Evolutionary conservation across 2,888 invertebrate genomes (phyloP).

Genomic region (Fragum sueziense): DNA sequence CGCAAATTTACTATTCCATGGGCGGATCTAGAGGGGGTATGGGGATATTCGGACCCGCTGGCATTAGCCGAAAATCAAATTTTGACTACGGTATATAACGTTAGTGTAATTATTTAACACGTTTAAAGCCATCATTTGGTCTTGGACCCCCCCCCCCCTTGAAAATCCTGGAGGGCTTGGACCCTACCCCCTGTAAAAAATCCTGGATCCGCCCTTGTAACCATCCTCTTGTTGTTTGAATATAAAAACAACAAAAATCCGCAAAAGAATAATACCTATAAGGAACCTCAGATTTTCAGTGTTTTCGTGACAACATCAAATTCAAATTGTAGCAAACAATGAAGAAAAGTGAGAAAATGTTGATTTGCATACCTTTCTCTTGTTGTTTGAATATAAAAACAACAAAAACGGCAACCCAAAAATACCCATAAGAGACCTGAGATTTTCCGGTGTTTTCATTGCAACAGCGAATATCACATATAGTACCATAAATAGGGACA

Average conservation of each 20-base stretch:
- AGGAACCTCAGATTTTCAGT: constrained; percentile 57
- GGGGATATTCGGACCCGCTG: too few relatives aligned
- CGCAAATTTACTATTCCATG: too few relatives aligned
- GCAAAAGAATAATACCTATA: constrained; percentile 52
- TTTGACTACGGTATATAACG: too few relatives aligned
- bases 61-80: too few relatives aligned
- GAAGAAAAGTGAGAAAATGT: too few relatives aligned
- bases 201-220: too few relatives aligned
- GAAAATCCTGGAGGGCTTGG: too few relatives aligned
- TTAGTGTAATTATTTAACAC: too few relatives aligned
- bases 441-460: constrained; percentile 53
- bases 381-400: constrained; percentile 48
- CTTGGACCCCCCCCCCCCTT: too few relatives aligned
- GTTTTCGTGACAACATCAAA: constrained; percentile 45
- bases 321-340: constrained; percentile 33
- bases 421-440: constrained; percentile 59
- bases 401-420: constrained; percentile 46
- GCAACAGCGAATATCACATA: constrained; percentile 58
- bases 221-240: constrained; percentile 47
- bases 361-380: constrained; percentile 32
- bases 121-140: too few relatives aligned
- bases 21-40: too few relatives aligned
- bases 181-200: too few relatives aligned
- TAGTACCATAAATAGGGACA: constrained; percentile 46
- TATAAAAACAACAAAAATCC: constrained; percentile 45